Evolutionary conservation across 1,140 invertebrate species (phyloP).

Genomic region (Drosophila neocordata): DNA sequence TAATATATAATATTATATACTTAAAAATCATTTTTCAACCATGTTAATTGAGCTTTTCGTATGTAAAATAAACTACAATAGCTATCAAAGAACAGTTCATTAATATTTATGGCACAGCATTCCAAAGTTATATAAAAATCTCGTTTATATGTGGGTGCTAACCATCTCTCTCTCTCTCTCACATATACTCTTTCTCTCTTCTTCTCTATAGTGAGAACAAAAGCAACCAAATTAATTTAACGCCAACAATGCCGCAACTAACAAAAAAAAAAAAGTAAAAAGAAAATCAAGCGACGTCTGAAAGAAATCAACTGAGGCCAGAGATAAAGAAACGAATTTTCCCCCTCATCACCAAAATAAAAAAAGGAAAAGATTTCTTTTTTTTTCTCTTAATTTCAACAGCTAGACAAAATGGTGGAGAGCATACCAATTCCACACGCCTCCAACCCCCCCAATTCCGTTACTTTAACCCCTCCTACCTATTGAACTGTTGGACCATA

Average conservation of each 20-base stretch:
- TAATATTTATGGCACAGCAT: slow-evolving; percentile 67
- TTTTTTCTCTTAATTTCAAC: slow-evolving; percentile 55
- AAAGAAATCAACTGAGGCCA: slow-evolving; percentile 59
- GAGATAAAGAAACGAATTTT: slow-evolving; percentile 58
- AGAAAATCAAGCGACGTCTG: slow-evolving; percentile 25
- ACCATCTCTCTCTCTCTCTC: not conserved
- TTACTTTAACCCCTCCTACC: slow-evolving; percentile 16
- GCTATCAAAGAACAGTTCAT: slow-evolving; percentile 45
- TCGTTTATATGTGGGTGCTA: slow-evolving; percentile 6
- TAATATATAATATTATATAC: too few relatives aligned
- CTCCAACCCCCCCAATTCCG: slow-evolving; percentile 18
- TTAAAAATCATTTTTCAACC: too few relatives aligned
- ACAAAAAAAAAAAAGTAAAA: slow-evolving; percentile 28
- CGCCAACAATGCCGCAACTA: slow-evolving; percentile 48
- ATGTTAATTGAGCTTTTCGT: slow-evolving; percentile 7
- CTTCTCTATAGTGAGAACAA: slow-evolving; percentile 49
- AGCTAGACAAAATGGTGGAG: slow-evolving; percentile 45
- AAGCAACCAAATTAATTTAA: slow-evolving; percentile 71
- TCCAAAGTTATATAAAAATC: slow-evolving; percentile 32
- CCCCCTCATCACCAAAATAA: slow-evolving; percentile 6
- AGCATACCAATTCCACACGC: slow-evolving; percentile 52
- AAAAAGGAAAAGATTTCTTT: slow-evolving; percentile 46
- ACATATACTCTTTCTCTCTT: not conserved
- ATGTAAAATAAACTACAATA: slow-evolving; percentile 53
- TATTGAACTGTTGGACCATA: slow-evolving; percentile 43